A percentile compares a stretch with the other conserved stretches of the same genome.
phyloP scores from a whole-genome alignment of 2,888 invertebrate species.

The Leistus spinibarbis region DNA sequence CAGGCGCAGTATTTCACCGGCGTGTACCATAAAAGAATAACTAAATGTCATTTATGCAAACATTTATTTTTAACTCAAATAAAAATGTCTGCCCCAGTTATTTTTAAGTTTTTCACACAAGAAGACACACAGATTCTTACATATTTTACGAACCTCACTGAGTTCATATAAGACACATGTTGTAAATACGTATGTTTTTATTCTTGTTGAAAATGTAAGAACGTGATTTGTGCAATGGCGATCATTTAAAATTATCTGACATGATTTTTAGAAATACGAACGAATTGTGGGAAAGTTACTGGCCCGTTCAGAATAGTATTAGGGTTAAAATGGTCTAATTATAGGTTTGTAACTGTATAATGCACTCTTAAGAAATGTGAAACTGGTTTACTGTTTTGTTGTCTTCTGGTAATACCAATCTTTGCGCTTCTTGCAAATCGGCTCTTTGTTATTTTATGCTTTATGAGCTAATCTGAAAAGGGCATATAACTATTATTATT shows the following conservation, averaged over 20 bases:
- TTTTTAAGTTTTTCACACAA: background rate
- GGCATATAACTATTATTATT: background rate
- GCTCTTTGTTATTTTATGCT: background rate
- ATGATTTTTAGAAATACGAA: background rate
- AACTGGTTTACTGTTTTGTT: background rate
- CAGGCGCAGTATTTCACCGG: background rate
- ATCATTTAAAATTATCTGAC: background rate
- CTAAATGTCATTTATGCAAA: background rate
- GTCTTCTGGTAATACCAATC: background rate
- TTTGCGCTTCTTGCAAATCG: background rate
- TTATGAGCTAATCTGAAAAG: background rate
- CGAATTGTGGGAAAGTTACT: slow-evolving; percentile 12
- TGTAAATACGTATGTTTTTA: background rate
- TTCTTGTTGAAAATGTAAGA: background rate
- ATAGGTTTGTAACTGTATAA: background rate
- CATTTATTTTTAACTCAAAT: background rate
- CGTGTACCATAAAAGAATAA: background rate
- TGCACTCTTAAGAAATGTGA: background rate
- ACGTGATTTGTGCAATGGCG: background rate
- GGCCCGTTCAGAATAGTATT: background rate
- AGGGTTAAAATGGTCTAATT: background rate
- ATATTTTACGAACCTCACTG: background rate
- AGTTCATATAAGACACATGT: background rate
- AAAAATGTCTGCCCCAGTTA: background rate
- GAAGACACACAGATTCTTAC: background rate